These are phyloP conservation scores for Cylas formicarius DNA, from an alignment of 1,140 invertebrate species.

Conservation along the genomic window DNA sequence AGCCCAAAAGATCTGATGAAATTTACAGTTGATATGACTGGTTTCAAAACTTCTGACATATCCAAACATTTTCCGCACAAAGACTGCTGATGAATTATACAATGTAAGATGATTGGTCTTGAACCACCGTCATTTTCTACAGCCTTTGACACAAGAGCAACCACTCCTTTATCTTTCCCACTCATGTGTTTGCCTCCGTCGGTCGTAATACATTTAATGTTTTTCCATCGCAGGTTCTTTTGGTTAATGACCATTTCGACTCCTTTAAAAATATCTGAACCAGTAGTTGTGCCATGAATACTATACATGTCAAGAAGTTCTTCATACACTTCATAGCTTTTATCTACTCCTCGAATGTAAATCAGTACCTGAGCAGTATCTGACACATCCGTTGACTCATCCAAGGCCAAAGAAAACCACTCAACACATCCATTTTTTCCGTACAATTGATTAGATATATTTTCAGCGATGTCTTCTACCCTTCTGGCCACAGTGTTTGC, in stretches of 20 bases:
- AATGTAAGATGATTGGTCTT: too few species aligned
- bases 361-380: constrained; percentile 29
- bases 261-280: constrained; percentile 29
- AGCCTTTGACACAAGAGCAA: too few species aligned
- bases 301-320: constrained; percentile 30
- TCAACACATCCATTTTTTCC: too few species aligned
- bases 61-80: too few species aligned
- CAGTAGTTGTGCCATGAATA: constrained; percentile 32
- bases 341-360: constrained; percentile 33
- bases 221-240: constrained; percentile 21
- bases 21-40: too few species aligned
- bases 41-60: too few species aligned
- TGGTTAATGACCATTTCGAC: constrained; percentile 20
- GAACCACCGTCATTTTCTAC: too few species aligned
- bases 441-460: constrained; percentile 28
- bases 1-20: too few species aligned
- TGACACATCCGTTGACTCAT: constrained; percentile 36
- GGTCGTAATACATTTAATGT: constrained; percentile 27
- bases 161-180: constrained; percentile 28
- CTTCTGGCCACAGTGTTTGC: constrained; percentile 31
- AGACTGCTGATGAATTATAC: too few species aligned
- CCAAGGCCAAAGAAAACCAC: constrained; percentile 35
- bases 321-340: constrained; percentile 33
- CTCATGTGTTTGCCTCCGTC: constrained; percentile 37
- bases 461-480: constrained; percentile 31